Percentiles rank a stretch among this genome's conserved stretches.
Evolutionary conservation across 2,797 vertebrate species (phyloP).

Genomic region (Naso thynnoides): DNA sequence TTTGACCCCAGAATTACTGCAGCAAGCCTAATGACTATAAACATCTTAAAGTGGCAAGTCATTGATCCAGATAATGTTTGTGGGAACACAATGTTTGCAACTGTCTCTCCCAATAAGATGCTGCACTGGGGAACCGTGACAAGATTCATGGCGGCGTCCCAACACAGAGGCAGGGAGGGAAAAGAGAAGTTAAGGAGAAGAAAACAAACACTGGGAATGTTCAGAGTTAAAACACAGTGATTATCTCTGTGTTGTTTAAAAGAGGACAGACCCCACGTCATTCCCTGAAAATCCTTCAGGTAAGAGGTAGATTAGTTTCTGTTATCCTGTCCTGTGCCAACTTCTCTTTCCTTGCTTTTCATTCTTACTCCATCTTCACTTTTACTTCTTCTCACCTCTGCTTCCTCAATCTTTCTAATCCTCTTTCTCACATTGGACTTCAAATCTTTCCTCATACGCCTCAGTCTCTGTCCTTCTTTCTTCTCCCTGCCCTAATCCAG

Average conservation of each 20-base stretch:
- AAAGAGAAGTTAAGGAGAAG: slow-evolving; percentile 18
- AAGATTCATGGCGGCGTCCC: slow-evolving; percentile 52
- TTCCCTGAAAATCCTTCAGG: neutral
- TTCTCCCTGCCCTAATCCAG: slow-evolving; percentile 35
- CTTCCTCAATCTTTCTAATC: slow-evolving; percentile 38
- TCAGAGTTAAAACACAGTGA: neutral
- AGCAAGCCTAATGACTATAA: slow-evolving; percentile 9
- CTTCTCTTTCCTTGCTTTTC: neutral
- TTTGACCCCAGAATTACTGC: no score
- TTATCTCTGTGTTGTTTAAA: slow-evolving; percentile 8
- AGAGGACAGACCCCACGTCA: neutral
- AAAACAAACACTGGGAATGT: slow-evolving; percentile 16
- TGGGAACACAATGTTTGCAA: slow-evolving; percentile 47
- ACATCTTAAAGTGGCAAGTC: slow-evolving; percentile 27
- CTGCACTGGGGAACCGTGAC: slow-evolving; percentile 27
- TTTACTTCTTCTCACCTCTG: slow-evolving; percentile 29
- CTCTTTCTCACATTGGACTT: slow-evolving; percentile 51
- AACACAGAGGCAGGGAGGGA: slow-evolving; percentile 38
- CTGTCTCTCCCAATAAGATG: slow-evolving; percentile 40
- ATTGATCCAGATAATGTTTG: slow-evolving; percentile 37
- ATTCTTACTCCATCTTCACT: slow-evolving; percentile 13
- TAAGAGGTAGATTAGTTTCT: slow-evolving; percentile 26
- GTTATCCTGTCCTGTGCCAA: slow-evolving; percentile 4
- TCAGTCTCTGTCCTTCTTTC: slow-evolving; percentile 35
- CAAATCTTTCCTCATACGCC: slow-evolving; percentile 20